Conservation (phyloP, 30 jellyfish, hydroid and myxozoan species). For the Aurelia sp. region DNA sequence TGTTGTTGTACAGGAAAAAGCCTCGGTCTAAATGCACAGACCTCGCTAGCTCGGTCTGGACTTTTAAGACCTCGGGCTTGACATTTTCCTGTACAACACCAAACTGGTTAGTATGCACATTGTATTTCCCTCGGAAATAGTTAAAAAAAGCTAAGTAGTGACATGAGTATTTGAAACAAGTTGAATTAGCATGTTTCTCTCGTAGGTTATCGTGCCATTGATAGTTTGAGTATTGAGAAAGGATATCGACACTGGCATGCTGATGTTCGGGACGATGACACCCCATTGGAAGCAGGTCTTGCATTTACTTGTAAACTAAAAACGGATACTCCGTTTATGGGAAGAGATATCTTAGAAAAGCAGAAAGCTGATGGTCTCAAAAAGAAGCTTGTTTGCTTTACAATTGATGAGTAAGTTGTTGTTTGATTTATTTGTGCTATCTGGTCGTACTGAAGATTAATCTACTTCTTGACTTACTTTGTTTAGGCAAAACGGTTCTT, state of each 20-base stretch:
- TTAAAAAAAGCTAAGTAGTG: too few species aligned
- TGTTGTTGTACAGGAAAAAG: too few species aligned
- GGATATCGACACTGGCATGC: constrained; percentile 99
- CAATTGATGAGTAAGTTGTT: constrained; percentile 94
- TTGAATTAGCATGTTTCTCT: neutral
- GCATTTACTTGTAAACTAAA: constrained; percentile 97
- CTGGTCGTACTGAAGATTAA: too few species aligned
- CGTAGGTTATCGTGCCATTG: constrained; percentile 97
- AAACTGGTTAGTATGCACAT: too few species aligned
- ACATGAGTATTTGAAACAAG: neutral
- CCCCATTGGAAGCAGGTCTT: constrained; percentile 94
- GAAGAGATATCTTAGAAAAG: constrained; percentile 85
- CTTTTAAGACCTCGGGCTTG: too few species aligned
- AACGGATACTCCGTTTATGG: constrained; percentile 92
- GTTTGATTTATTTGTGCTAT: too few species aligned
- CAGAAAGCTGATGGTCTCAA: constrained; percentile 86
- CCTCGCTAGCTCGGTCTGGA: too few species aligned
- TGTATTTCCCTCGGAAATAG: too few species aligned
- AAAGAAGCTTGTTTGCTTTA: constrained; percentile 94
- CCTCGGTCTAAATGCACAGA: too few species aligned
- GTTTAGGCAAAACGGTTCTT: too few species aligned
- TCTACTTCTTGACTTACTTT: too few species aligned
- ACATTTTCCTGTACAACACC: too few species aligned
- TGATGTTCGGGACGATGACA: constrained; percentile 94
- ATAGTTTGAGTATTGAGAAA: constrained; percentile 91